Base-by-base conservation (phyloP, 2,888 invertebrate genomes). In the Dryobota labecula region DNA sequence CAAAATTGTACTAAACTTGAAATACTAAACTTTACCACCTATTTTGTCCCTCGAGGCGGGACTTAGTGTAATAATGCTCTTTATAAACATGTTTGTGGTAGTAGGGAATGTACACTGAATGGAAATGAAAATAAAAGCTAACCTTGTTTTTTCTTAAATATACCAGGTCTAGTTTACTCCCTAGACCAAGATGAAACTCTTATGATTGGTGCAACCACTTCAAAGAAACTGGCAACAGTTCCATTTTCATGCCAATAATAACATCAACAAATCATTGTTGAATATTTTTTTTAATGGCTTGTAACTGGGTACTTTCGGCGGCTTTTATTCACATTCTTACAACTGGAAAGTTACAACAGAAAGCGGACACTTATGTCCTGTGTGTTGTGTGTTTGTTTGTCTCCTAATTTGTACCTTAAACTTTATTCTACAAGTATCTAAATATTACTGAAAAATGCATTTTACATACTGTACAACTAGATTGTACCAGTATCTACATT, bases 1-100 rank as follows among this genome's bases (percentile, higher is more conserved):
- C 65, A 62, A 56, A 73, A 51, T 43, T 66, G 5, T n/a, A n/a
- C 3, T 24, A 20, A 57, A n/a, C 20, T 56, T 57, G 13, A n/a
- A n/a, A n/a, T 30, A 20, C 2, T 30, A n/a, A 24, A 5, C 27
- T 45, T 30, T 20, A 27, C 6, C n/a, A 45, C 27, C 45, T 11
- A 33, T 20, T 24, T 30, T 11, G 30, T 43, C 6, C 13, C 20
- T 7, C 5, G 41, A 49, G 5, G 11, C 11, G 8, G 24, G 7
- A 18, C 24, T 11, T 18, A n/a, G 18, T 45, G 11, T 51, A 18
- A 5, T 38, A 18, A 6, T 7, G 36, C n/a, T 18, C 9, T 18
- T 27, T 36, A 33, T 38, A 45, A n/a, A 61, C 30, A 38, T 58
- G 15, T 30, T 43, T 27, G 8, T 43, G 20, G 20, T 15, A 58